Evolutionary conservation across 2,888 invertebrate species (phyloP).

Genomic region (Xanthia togata): DNA sequence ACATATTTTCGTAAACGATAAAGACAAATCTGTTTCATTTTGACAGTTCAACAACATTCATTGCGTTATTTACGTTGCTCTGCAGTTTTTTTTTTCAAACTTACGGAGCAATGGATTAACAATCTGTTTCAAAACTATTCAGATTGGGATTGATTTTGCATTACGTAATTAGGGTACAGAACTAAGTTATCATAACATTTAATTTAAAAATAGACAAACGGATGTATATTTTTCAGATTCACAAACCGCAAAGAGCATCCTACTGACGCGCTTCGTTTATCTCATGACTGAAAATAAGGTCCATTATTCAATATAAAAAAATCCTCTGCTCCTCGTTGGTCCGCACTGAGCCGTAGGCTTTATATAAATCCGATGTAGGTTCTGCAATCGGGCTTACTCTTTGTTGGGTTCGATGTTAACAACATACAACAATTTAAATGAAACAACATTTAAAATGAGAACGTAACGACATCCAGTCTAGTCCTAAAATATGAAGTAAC

Average conservation of each 20-base stretch:
- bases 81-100: no score
- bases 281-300: not conserved
- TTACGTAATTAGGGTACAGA: no score
- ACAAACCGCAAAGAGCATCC: not conserved
- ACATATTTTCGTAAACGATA: no score
- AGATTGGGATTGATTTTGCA: no score
- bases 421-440: constrained; percentile 42
- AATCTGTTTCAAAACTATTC: no score
- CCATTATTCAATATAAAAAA: not conserved
- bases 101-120: no score
- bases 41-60: no score
- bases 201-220: not conserved
- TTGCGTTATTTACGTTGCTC: no score
- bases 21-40: no score
- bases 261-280: not conserved
- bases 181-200: not conserved
- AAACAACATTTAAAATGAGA: constrained; percentile 69
- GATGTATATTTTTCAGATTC: not conserved
- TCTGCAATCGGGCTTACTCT: constrained; percentile 53
- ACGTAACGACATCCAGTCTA: constrained; percentile 67
- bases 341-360: constrained; percentile 27
- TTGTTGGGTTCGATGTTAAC: constrained; percentile 49
- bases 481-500: constrained; percentile 66
- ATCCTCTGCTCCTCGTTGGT: not conserved
- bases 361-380: not conserved